phyloP scores from a whole-genome alignment of 2,888 invertebrate genomes.

The Abrostola tripartita region DNA sequence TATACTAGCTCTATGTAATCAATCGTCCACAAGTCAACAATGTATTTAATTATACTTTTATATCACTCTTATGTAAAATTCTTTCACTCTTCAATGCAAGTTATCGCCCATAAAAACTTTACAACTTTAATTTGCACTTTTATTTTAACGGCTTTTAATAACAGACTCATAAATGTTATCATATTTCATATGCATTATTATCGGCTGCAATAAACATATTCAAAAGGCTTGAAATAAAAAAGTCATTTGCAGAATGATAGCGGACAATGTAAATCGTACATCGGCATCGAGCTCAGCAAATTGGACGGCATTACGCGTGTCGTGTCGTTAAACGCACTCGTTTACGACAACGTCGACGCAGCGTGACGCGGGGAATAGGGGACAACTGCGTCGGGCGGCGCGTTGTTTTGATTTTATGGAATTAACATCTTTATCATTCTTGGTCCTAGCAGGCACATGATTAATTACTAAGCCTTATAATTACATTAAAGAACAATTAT shows the following conservation, averaged over 20 bases:
- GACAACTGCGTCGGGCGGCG: too few species aligned
- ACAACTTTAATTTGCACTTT: slow-evolving; percentile 29
- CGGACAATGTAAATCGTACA: slow-evolving; percentile 19
- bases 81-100: not conserved
- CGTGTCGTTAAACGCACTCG: slow-evolving; percentile 17
- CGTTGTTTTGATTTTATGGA: too few species aligned
- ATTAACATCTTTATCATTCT: too few species aligned
- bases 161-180: slow-evolving; percentile 31
- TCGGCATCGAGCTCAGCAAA: slow-evolving; percentile 15
- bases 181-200: slow-evolving; percentile 38
- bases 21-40: too few species aligned
- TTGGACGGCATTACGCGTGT: slow-evolving; percentile 15
- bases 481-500: too few species aligned
- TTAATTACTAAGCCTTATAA: too few species aligned
- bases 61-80: too few species aligned
- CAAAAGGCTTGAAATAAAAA: slow-evolving; percentile 31
- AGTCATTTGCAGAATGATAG: slow-evolving; percentile 30
- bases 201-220: slow-evolving; percentile 31
- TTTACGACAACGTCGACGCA: not conserved
- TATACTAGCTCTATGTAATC: too few species aligned
- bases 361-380: not conserved
- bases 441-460: too few species aligned
- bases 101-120: slow-evolving; percentile 5
- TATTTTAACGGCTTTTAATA: slow-evolving; percentile 23
- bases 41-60: too few species aligned